A percentile compares a stretch with the other conserved stretches of the same genome.
phyloP scores from a whole-genome alignment of 1,140 invertebrate genomes.

The Trichoplusia ni region DNA sequence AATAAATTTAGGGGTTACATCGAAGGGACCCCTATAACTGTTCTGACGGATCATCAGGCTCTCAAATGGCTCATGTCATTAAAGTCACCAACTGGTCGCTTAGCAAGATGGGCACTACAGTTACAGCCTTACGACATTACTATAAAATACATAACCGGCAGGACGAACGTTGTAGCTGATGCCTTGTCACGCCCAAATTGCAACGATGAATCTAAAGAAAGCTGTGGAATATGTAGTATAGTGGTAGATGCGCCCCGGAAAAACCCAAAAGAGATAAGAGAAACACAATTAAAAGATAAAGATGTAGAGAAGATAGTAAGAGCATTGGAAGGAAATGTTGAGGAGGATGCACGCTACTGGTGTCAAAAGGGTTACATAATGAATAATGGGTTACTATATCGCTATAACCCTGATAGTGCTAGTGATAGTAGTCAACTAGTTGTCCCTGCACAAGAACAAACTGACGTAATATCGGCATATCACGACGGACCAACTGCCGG shows the following conservation, averaged over 20 bases:
- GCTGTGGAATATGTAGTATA: constrained; percentile 26
- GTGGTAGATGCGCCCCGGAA: constrained; percentile 31
- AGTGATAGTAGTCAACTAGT: constrained; percentile 7
- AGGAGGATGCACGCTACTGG: constrained; percentile 7
- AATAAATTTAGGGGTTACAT: constrained; percentile 72
- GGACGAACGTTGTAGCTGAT: constrained; percentile 53
- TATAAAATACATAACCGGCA: constrained; percentile 51
- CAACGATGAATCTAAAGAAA: constrained; percentile 13
- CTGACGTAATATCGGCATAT: constrained; percentile 36
- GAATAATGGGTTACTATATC: too few species aligned
- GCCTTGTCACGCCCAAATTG: constrained; percentile 47
- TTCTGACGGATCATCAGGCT: constrained; percentile 74
- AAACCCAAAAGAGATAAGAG: constrained; percentile 9
- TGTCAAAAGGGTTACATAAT: constrained; percentile 20
- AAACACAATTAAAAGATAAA: background rate
- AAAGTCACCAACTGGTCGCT: constrained; percentile 63
- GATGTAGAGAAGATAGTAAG: constrained; percentile 28
- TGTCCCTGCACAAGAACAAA: constrained; percentile 28
- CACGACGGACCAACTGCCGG: background rate
- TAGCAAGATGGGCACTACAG: constrained; percentile 74
- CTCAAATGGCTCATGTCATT: constrained; percentile 75
- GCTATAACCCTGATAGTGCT: constrained; percentile 36
- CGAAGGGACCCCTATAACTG: constrained; percentile 45
- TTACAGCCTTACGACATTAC: constrained; percentile 69
- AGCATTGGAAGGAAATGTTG: constrained; percentile 31